Evolutionary conservation across 1,140 invertebrate genomes (phyloP), one percentile per base, ranked within the genome.

Genomic region (Scylla paramamosain): DNA sequence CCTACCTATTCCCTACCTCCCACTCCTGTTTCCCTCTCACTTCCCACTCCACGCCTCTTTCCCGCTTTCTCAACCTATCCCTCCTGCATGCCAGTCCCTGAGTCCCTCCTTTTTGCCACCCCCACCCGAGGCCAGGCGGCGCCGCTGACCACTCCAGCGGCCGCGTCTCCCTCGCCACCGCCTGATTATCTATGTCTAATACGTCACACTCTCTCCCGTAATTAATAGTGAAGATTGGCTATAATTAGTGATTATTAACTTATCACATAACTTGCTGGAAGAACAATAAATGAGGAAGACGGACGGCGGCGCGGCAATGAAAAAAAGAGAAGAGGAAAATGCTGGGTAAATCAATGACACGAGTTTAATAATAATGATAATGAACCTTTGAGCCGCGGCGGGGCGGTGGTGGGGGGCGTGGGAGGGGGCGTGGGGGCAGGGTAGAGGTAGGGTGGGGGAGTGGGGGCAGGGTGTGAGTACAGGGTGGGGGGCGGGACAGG

Each of bases 231-330:
- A 48, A 91, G 29, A 91, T 91, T 91, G 59, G 48, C 48, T 59
- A 59, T 59, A 91, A 91, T 91, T 31, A 91, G 48, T 91, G 48
- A 91, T 29, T 59, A 91, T 91, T 91, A 59, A 91, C 32, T 91
- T 16, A 91, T 52, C 89, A 52, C 16, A 52, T 91, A 46, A 46
- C 32, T n/a, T 39, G 82, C 82, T 25, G n/a, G 25, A 32, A 92
- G 39, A 67, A 92, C 82, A 39, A 92, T 82, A 39, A 45, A 28
- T 31, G n/a, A 87, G 39, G 52, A 48, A 52, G 45, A 91, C 52
- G 48, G 52, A 59, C 52, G 52, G 12, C 52, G 52, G 12, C 16
- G 2, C 52, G 16, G 52, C 16, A 59, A 59, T 93, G 32, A 93
- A 87, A 52, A 93, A 87, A 93, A 12, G 12, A 10, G 28, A 28